Base-by-base conservation (phyloP, 2,888 invertebrate genomes). In the Tuberolachnus salignus region DNA sequence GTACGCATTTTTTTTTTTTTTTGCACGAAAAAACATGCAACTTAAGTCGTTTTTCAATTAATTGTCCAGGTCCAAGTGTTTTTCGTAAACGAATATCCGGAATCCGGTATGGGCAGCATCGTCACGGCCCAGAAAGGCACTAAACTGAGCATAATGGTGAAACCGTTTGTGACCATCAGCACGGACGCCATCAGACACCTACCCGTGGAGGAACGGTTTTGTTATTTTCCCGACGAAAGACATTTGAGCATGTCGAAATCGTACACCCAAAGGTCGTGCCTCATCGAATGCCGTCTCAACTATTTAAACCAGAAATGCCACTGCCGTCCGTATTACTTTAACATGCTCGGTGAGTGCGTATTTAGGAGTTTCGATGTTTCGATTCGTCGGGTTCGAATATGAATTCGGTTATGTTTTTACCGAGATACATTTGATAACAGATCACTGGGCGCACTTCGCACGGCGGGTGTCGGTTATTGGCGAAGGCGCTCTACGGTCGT, bases 281-380 rank as follows among this genome's bases (percentile, higher is more conserved):
- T 83, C 4, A 82, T 83, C 34, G 83, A 83, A 72, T 84, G 84
- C 71, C 80, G 83, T 42, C 81, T 84, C 63, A 67, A 82, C 19
- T 83, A 83, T 80, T 73, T 84, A 67, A 49, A 82, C 19, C 14
- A 82, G 66, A 81, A 81, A 67, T 84, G 84, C 34, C 81, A 81
- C 9, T 84, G 84, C 72, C 72, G 82, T 19, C 84, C 84, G 2
- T 84, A 84, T 64, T 83, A 83, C 61, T 84, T 83, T 81, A 82
- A 83, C 26, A 80, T 81, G 80, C 51, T 82, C 44, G 82, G 83
- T 82, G 55, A 72, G 67, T 72, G 16, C 16, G 16, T 16, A 14
- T 14, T 1, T 51, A 51, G 16, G 14, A 14, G 46, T 49, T 49
- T 49, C 10, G 46, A n/a, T n/a, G n/a, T n/a, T n/a, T n/a, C n/a